Base-by-base conservation (phyloP, 23 tunicate genomes). In the Ascidia mentula region DNA sequence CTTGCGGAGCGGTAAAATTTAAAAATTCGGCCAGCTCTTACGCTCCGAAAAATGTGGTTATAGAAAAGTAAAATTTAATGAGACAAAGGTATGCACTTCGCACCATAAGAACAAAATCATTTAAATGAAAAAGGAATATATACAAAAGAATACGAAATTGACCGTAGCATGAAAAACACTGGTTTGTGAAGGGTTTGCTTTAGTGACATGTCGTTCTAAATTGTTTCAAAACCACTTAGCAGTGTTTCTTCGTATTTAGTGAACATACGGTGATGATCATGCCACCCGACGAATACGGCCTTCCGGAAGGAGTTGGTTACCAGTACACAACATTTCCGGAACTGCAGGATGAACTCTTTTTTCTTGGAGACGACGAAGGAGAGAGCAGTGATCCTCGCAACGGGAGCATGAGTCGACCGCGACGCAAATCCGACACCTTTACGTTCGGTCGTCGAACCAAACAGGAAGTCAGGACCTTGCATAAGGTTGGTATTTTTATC, bases 231-330 rank as follows among this genome's bases (percentile, higher is more conserved):
- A n/a, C n/a, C n/a, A n/a, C n/a, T n/a, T n/a, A n/a, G n/a, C n/a
- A n/a, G n/a, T n/a, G n/a, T n/a, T 53, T 53, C 22, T 53, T 53
- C 13, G 13, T 1, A 53, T 53, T 6, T 60, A 90, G 98, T 72
- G 98, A 93, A 61, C 89, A 87, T 46, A 93, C 98, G 22, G 89
- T 88, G 15, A 83, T 93, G 73, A 84, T 93, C 0, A 80, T 93
- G 83, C 94, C 98, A 12, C 98, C 98, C 12, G 92, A 92, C 45
- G 98, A 93, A 30, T 42, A 46, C n/a, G 98, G 93, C 22, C 70
- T 78, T 34, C 90, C 90, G 5, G 83, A 82, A n/a, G 88, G 85
- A 12, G 86, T 40, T 22, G 97, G 90, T 3, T 93, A 88, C 72
- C 86, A 71, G 32, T 93, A 93, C 73, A 93, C 98, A 34, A 84